Percentiles rank a stretch among this genome's conserved stretches.
Evolutionary conservation across 2,113 vertebrate genomes (phyloP).

Genomic region (Chrysochloris asiatica): DNA sequence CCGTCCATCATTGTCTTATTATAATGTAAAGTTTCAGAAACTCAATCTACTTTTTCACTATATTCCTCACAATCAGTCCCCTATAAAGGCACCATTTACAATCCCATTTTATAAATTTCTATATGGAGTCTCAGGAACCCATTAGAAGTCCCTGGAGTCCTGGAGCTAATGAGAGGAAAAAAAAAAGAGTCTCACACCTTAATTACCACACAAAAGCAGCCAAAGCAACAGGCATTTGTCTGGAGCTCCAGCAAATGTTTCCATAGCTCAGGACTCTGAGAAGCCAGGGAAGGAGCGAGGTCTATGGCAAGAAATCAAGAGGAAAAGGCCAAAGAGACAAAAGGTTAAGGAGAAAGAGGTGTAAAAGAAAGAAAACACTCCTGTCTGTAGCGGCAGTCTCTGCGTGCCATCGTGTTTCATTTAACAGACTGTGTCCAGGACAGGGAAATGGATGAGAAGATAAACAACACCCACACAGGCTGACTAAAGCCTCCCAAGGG

Average conservation of each 20-base stretch:
- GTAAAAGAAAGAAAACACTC: conserved; percentile 65
- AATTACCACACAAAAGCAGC: background rate
- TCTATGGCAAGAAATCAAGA: conserved; percentile 27
- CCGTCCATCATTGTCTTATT: too few species aligned
- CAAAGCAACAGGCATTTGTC: background rate
- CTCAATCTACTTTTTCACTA: background rate
- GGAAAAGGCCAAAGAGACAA: conserved; percentile 56
- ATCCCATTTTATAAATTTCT: background rate
- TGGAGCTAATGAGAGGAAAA: background rate
- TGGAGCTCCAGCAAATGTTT: background rate
- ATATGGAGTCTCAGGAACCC: too few species aligned
- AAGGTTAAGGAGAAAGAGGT: conserved; percentile 57
- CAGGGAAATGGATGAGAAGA: conserved; percentile 10
- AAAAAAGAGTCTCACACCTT: background rate
- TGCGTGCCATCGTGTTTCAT: background rate
- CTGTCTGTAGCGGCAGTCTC: background rate
- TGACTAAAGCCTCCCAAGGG: conserved; percentile 41
- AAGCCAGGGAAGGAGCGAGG: conserved; percentile 29
- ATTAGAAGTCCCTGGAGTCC: too few species aligned
- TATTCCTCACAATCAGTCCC: too few species aligned
- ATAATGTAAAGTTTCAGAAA: background rate
- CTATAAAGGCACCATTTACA: too few species aligned
- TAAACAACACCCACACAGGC: conserved; percentile 58
- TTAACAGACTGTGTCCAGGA: conserved; percentile 12
- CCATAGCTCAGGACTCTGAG: background rate